Conservation (phyloP, 2,113 vertebrate genomes). For the Tamias sibiricus region DNA sequence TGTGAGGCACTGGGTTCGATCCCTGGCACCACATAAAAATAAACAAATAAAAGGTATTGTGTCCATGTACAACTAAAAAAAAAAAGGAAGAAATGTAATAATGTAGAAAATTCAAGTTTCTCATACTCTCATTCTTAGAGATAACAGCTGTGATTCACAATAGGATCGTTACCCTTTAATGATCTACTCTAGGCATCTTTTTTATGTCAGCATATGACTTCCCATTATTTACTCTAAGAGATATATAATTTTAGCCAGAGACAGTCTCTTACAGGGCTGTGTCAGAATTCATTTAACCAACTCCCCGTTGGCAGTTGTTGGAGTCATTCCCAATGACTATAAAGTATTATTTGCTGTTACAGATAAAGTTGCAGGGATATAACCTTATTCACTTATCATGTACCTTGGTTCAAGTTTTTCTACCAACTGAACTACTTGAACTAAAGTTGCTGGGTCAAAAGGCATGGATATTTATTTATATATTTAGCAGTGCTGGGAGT, state of each 20-base stretch:
- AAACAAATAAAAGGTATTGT: too few relatives aligned
- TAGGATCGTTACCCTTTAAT: neutral
- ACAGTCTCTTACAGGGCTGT: neutral
- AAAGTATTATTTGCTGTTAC: neutral
- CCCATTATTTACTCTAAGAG: neutral
- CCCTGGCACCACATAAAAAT: too few relatives aligned
- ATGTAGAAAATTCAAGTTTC: neutral
- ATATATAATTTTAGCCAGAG: neutral
- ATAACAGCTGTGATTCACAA: neutral
- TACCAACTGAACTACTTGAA: constrained; percentile 30
- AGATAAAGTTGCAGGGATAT: neutral
- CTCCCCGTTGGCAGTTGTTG: neutral
- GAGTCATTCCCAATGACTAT: neutral
- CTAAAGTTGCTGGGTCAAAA: neutral
- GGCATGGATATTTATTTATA: neutral
- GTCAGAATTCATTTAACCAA: neutral
- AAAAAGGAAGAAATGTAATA: neutral
- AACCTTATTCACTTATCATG: neutral
- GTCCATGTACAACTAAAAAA: too few relatives aligned
- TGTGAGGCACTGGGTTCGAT: too few relatives aligned
- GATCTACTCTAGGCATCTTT: neutral
- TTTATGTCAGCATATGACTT: neutral
- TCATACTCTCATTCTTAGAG: neutral
- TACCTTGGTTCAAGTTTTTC: neutral
- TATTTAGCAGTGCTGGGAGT: neutral